These are phyloP conservation scores for Raja brachyura DNA, from an alignment of 2,113 vertebrate genomes.

Conservation along the genomic window DNA sequence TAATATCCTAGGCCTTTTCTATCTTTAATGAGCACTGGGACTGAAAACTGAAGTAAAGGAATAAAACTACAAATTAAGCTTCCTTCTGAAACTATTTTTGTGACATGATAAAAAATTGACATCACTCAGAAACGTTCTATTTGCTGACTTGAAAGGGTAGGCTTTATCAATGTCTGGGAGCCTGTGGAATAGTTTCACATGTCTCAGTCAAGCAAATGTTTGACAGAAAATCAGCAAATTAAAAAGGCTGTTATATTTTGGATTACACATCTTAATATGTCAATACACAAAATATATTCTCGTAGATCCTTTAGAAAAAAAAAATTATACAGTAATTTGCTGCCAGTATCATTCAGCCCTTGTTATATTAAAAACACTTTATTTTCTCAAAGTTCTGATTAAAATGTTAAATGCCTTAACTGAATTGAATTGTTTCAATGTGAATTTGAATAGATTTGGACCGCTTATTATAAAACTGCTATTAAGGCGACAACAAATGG, in stretches of 20 bases:
- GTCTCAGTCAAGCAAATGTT: not conserved
- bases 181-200: not conserved
- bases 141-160: not conserved
- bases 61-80: slow-evolving; percentile 28
- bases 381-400: not conserved
- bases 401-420: not conserved
- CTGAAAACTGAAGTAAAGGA: slow-evolving; percentile 22
- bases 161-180: not conserved
- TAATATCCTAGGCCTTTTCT: slow-evolving; percentile 29
- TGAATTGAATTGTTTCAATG: not conserved
- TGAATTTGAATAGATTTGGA: not conserved
- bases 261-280: not conserved
- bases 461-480: not conserved
- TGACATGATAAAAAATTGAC: slow-evolving; percentile 14
- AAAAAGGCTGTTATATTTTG: not conserved
- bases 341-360: not conserved
- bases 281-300: not conserved
- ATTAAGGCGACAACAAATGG: not conserved
- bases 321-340: not conserved
- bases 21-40: slow-evolving; percentile 32
- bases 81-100: not conserved
- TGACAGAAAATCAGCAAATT: not conserved
- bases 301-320: not conserved
- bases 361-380: not conserved
- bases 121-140: slow-evolving; percentile 5